Evolutionary conservation across 2,113 vertebrate genomes (phyloP).

Genomic region (Copsychus sechellarum): DNA sequence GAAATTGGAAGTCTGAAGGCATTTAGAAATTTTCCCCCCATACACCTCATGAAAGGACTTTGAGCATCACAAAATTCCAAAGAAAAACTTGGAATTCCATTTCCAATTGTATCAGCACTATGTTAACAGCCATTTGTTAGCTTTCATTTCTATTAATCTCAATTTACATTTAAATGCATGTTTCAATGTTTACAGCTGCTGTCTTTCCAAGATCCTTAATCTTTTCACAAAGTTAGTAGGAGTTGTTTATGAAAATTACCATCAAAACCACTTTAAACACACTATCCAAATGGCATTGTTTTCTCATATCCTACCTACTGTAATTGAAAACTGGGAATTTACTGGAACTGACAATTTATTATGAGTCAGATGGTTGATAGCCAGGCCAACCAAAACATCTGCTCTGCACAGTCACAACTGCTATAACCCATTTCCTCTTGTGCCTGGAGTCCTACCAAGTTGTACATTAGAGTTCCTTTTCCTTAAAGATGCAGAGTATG

Average conservation of each 20-base stretch:
- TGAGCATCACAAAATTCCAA: neutral
- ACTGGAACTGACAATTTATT: constrained; percentile 83
- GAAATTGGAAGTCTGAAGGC: neutral
- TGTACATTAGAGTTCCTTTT: constrained; percentile 55
- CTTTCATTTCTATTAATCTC: constrained; percentile 31
- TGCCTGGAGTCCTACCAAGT: constrained; percentile 77
- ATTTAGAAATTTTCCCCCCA: neutral
- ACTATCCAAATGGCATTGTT: constrained; percentile 68
- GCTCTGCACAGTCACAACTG: constrained; percentile 76
- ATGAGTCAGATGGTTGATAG: constrained; percentile 80
- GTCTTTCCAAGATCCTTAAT: constrained; percentile 24
- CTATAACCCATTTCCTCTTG: constrained; percentile 79
- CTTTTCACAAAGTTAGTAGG: constrained; percentile 1
- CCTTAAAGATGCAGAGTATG: constrained; percentile 72
- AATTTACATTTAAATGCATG: constrained; percentile 32
- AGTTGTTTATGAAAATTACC: constrained; percentile 50
- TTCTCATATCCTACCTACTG: constrained; percentile 78
- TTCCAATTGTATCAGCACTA: neutral
- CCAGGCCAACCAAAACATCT: constrained; percentile 85
- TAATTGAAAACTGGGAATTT: constrained; percentile 81
- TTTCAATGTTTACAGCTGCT: constrained; percentile 16
- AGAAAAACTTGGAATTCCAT: neutral
- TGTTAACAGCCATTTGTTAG: neutral
- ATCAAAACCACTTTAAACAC: constrained; percentile 68
- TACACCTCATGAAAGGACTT: neutral